phyloP scores from a whole-genome alignment of 2,888 invertebrate genomes.

The Julus scandinavius region DNA sequence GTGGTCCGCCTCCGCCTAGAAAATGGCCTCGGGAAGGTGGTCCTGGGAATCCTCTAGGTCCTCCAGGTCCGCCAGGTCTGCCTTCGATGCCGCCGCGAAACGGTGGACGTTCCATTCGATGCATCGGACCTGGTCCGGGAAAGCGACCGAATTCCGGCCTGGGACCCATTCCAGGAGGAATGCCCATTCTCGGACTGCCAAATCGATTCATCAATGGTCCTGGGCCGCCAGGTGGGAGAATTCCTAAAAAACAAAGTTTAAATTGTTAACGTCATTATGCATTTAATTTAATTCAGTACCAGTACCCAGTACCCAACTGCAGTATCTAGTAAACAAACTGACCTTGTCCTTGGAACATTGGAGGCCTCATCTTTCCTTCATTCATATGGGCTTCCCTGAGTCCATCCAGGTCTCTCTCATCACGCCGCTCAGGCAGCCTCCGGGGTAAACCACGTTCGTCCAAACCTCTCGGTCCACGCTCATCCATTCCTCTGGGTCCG shows the following conservation, averaged over 20 bases:
- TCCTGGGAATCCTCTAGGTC: neutral
- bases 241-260: neutral
- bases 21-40: slow-evolving; percentile 24
- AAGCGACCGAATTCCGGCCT: slow-evolving; percentile 54
- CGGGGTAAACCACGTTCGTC: neutral
- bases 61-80: neutral
- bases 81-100: slow-evolving; percentile 5
- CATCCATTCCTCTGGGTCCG: slow-evolving; percentile 7
- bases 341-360: slow-evolving; percentile 50
- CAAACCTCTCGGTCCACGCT: neutral
- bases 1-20: neutral
- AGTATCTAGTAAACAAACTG: neutral
- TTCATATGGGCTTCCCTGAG: slow-evolving; percentile 5
- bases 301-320: no score
- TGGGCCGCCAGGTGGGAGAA: neutral
- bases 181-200: slow-evolving; percentile 51
- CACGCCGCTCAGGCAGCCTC: neutral
- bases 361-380: slow-evolving; percentile 23
- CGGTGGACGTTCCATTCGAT: slow-evolving; percentile 42
- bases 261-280: neutral
- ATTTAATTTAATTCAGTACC: no score
- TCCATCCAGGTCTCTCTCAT: slow-evolving; percentile 12
- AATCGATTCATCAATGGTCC: slow-evolving; percentile 37
- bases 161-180: slow-evolving; percentile 54
- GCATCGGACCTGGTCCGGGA: slow-evolving; percentile 36